Evolutionary conservation across 2,797 vertebrate genomes (phyloP).

Genomic region (Mallotus villosus): DNA sequence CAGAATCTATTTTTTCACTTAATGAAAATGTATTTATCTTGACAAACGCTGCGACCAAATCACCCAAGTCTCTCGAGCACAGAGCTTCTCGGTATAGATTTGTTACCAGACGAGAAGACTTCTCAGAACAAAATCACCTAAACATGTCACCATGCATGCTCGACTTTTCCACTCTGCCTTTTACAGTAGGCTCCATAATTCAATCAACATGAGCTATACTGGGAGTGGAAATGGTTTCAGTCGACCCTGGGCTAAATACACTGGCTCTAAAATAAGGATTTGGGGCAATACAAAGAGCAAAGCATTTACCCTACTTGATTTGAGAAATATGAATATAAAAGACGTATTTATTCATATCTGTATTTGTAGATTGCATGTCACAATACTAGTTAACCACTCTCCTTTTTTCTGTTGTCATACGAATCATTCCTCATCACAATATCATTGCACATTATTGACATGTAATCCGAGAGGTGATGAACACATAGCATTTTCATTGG

Average conservation of each 20-base stretch:
- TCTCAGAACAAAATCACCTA: conserved; percentile 5
- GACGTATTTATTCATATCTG: not conserved
- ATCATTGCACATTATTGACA: conserved; percentile 4
- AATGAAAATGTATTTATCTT: conserved; percentile 22
- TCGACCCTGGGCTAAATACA: not conserved
- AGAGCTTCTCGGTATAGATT: not conserved
- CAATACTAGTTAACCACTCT: too few relatives aligned
- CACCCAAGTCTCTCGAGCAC: not conserved
- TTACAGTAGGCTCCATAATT: conserved; percentile 21
- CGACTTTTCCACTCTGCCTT: not conserved
- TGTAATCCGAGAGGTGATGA: not conserved
- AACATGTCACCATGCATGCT: conserved; percentile 6
- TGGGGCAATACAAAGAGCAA: not conserved
- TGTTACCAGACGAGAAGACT: not conserved
- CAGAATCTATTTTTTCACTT: conserved; percentile 5
- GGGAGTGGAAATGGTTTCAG: conserved; percentile 10
- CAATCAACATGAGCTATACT: conserved; percentile 6
- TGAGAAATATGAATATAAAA: not conserved
- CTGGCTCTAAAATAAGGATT: not conserved
- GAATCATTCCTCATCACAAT: not conserved
- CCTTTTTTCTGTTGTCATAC: not conserved
- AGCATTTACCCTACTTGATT: not conserved
- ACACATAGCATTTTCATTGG: not conserved
- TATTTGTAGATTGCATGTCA: too few relatives aligned
- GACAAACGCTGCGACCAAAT: conserved; percentile 17